Percentiles rank a stretch among this genome's conserved stretches.
These are phyloP conservation scores for Branchinecta lynchi DNA, from an alignment of 1,140 invertebrate genomes.

Conservation along the genomic window DNA sequence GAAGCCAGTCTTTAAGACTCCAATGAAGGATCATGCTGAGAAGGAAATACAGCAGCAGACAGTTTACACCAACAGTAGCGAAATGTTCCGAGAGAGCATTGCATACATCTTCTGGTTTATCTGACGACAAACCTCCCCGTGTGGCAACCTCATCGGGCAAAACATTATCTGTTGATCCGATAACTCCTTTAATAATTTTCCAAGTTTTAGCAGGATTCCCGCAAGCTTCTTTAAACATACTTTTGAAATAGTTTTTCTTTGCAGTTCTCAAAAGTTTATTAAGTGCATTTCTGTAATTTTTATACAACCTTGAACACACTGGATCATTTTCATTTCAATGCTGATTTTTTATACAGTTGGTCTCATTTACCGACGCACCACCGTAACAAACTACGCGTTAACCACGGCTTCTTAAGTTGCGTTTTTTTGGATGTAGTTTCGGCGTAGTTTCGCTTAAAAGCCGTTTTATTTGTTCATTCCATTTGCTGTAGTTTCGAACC, in stretches of 20 bases:
- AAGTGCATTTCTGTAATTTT: conserved; percentile 2
- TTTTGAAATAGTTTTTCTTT: conserved; percentile 2
- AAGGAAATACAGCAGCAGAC: background rate
- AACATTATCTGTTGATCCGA: background rate
- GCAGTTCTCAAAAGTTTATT: conserved; percentile 6
- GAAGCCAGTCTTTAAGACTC: background rate
- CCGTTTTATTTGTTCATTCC: too few species aligned
- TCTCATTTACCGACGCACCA: background rate
- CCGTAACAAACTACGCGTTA: conserved; percentile 8
- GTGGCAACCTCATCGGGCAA: conserved; percentile 8
- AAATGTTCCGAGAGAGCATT: too few species aligned
- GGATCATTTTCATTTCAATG: background rate
- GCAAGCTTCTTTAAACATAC: conserved; percentile 1
- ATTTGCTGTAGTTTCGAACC: too few species aligned
- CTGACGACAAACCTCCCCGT: conserved; percentile 8
- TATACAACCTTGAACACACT: background rate
- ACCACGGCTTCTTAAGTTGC: conserved; percentile 1
- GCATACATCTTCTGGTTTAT: background rate
- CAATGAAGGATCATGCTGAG: conserved; percentile 5
- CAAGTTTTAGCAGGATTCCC: background rate
- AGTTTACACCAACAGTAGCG: background rate
- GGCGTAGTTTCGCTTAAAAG: too few species aligned
- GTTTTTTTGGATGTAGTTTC: too few species aligned
- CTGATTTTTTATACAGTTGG: background rate
- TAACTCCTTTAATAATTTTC: conserved; percentile 7